Evolutionary conservation across 92 coral and sea anemone species (phyloP).

Genomic region (Desmophyllum pertusum): DNA sequence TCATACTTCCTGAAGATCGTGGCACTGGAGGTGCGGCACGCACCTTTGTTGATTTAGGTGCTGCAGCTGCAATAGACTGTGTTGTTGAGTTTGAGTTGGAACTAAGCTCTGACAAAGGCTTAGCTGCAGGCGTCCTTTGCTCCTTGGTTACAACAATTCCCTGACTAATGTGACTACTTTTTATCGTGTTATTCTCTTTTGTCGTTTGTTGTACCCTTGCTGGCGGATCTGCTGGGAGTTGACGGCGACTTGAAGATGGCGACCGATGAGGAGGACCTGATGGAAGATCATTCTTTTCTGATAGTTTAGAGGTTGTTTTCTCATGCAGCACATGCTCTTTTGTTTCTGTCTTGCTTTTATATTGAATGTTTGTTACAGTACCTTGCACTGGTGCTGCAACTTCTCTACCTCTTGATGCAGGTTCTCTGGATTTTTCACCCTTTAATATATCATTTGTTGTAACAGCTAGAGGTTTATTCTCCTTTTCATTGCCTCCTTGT

Average conservation of each 20-base stretch:
- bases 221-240: constrained; percentile 39
- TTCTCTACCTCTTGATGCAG: background rate
- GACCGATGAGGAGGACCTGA: constrained; percentile 18
- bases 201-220: background rate
- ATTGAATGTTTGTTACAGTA: constrained; percentile 10
- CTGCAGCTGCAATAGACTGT: constrained; percentile 12
- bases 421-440: constrained; percentile 1
- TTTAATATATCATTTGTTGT: background rate
- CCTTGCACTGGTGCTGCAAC: background rate
- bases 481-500: constrained; percentile 23
- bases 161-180: background rate
- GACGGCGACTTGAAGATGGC: constrained; percentile 27
- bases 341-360: background rate
- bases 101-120: constrained; percentile 41
- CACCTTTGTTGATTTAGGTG: constrained; percentile 60
- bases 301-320: constrained; percentile 3
- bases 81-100: background rate
- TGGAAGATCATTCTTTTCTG: background rate
- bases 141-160: constrained; percentile 29
- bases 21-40: constrained; percentile 66
- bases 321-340: constrained; percentile 17
- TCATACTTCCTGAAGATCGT: constrained; percentile 63
- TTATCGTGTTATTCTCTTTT: background rate
- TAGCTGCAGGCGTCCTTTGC: constrained; percentile 40
- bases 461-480: constrained; percentile 5